phyloP scores from a whole-genome alignment of 2,797 vertebrate species.

The Halcyon chelicuti region DNA sequence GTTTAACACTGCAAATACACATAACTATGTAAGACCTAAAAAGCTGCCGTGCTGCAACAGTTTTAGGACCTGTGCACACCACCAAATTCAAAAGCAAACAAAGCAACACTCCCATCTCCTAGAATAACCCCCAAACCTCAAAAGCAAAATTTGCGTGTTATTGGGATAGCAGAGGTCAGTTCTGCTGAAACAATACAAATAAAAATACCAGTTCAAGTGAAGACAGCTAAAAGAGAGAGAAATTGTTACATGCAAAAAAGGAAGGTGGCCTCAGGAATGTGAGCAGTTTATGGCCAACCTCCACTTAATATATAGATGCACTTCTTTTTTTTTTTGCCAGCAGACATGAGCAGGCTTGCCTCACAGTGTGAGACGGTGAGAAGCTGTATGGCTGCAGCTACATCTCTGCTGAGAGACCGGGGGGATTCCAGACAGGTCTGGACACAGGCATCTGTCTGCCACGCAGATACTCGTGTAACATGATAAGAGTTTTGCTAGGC shows the following conservation, averaged over 20 bases:
- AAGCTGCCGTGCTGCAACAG: background rate
- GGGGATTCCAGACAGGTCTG: constrained; percentile 3
- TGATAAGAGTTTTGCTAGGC: background rate
- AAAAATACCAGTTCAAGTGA: background rate
- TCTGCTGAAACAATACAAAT: background rate
- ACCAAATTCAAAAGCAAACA: background rate
- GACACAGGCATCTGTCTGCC: background rate
- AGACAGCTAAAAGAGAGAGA: background rate
- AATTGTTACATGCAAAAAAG: background rate
- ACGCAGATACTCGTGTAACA: background rate
- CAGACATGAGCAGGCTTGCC: background rate
- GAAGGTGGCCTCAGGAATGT: background rate
- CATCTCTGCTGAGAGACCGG: background rate
- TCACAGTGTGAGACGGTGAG: background rate
- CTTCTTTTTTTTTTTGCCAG: background rate
- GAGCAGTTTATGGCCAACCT: background rate
- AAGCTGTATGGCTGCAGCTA: background rate
- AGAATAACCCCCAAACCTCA: background rate
- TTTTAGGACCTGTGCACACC: background rate
- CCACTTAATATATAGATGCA: background rate
- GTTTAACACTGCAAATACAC: background rate
- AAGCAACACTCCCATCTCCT: background rate
- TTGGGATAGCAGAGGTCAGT: background rate
- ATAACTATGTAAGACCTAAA: background rate
- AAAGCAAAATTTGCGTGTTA: background rate